Evolutionary conservation across 2,888 invertebrate genomes (phyloP), one percentile per base, ranked within the genome.

Genomic region (Drosophila borborema): DNA sequence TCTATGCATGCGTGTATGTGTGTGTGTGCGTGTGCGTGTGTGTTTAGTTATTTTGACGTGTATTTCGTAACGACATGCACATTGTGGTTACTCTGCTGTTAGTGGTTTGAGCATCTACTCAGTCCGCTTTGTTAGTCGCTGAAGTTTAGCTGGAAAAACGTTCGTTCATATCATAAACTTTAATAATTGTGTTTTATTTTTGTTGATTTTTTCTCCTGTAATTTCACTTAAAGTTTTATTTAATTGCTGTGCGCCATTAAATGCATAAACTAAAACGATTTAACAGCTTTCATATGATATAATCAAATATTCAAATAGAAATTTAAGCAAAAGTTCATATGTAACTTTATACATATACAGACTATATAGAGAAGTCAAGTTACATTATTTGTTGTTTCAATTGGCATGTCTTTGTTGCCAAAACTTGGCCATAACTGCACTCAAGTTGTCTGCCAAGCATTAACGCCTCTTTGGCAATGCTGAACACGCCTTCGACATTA

Each of bases 31-130:
- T 34, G 34, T 34, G 49, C 49, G 45, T 56, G 60, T 63, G 56
- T 54, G 63, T 58, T 72, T 69, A 73, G 51, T 36, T 62, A 40
- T 71, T 82, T 72, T 49, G 64, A 65, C 64, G 58, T 23, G 65
- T 64, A 64, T 82, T 64, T 86, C 81, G 71, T 82, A 86, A 82
- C 68, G 40, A 56, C 86, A 70, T 73, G 78, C 72, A 70, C 74
- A 77, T 73, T 83, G 86, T 43, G 63, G 69, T 69, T 69, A 69
- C 60, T 48, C 51, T 16, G 54, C 34, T 18, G 59, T 20, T 31
- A 66, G 67, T 53, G 53, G 46, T 48, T 58, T 40, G 41, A 38
- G 34, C 40, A 38, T 23, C 34, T 18, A 16, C 16, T 59, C 73
- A 67, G 56, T 72, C 20, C 46, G 41, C 59, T 48, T 61, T 38